phyloP scores from a whole-genome alignment of 2,888 invertebrate genomes.

The Tuta absoluta region DNA sequence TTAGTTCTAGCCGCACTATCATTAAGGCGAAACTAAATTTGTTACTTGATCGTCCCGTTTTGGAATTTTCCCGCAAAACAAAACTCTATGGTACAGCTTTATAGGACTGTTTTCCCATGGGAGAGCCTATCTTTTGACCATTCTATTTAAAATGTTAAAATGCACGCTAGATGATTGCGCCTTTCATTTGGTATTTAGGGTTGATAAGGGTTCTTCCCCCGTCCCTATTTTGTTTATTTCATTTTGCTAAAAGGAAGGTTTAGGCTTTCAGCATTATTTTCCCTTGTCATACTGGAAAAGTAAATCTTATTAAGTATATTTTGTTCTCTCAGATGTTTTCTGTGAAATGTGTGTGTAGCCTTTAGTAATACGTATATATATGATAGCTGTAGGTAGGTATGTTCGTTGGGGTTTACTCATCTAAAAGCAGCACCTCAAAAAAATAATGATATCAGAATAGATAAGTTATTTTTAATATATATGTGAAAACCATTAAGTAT shows the following conservation, averaged over 20 bases:
- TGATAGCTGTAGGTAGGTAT: too few relatives aligned
- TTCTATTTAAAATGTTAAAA: constrained; percentile 45
- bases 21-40: too few relatives aligned
- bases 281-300: neutral
- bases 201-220: constrained; percentile 37
- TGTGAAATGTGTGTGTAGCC: too few relatives aligned
- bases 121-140: constrained; percentile 31
- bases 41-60: neutral
- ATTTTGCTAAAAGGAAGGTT: constrained; percentile 15
- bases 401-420: too few relatives aligned
- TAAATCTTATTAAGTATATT: constrained; percentile 17
- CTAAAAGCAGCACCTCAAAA: too few relatives aligned
- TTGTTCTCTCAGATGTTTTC: too few relatives aligned
- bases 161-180: constrained; percentile 43
- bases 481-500: too few relatives aligned
- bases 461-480: too few relatives aligned
- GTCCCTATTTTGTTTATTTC: constrained; percentile 18
- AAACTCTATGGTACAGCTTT: constrained; percentile 9
- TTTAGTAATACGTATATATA: too few relatives aligned
- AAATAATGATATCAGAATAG: too few relatives aligned
- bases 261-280: constrained; percentile 10
- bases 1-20: too few relatives aligned
- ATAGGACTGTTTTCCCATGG: constrained; percentile 31
- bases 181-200: constrained; percentile 40
- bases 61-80: neutral